A percentile compares a stretch with the other conserved stretches of the same genome.
phyloP scores from a whole-genome alignment of 2,113 vertebrate species.

The Nerophis ophidion region DNA sequence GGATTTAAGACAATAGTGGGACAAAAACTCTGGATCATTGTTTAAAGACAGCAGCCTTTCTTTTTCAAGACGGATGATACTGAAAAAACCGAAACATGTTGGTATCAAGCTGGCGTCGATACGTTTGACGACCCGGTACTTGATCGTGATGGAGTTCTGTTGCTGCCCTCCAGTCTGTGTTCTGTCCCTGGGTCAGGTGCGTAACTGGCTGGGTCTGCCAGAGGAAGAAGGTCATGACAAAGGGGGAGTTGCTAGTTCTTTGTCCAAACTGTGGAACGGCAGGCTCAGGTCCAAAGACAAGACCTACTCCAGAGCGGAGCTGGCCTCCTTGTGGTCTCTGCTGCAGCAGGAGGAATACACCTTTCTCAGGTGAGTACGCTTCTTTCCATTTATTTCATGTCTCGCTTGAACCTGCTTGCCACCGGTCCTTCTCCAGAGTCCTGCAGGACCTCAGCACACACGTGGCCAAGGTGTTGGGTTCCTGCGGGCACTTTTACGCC shows the following conservation, averaged over 20 bases:
- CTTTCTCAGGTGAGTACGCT: slow-evolving; percentile 71
- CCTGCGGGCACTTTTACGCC: slow-evolving; percentile 94
- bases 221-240: slow-evolving; percentile 34
- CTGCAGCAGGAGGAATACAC: slow-evolving; percentile 94
- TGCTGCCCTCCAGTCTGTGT: background rate
- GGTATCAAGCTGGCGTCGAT: no score
- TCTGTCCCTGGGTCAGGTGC: slow-evolving; percentile 31
- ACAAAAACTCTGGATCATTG: no score
- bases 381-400: background rate
- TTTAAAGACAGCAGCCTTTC: no score
- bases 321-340: slow-evolving; percentile 89
- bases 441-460: slow-evolving; percentile 88
- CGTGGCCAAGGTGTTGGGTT: slow-evolving; percentile 83
- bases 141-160: no score
- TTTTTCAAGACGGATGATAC: no score
- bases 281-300: slow-evolving; percentile 62
- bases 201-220: slow-evolving; percentile 79
- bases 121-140: no score
- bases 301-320: slow-evolving; percentile 72
- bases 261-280: slow-evolving; percentile 75
- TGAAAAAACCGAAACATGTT: no score
- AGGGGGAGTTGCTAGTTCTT: slow-evolving; percentile 44
- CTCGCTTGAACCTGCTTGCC: no score
- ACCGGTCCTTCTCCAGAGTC: slow-evolving; percentile 43
- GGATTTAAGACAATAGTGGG: no score